Evolutionary conservation across 2,888 invertebrate species (phyloP).

Genomic region (Sphecodes monilicornis): DNA sequence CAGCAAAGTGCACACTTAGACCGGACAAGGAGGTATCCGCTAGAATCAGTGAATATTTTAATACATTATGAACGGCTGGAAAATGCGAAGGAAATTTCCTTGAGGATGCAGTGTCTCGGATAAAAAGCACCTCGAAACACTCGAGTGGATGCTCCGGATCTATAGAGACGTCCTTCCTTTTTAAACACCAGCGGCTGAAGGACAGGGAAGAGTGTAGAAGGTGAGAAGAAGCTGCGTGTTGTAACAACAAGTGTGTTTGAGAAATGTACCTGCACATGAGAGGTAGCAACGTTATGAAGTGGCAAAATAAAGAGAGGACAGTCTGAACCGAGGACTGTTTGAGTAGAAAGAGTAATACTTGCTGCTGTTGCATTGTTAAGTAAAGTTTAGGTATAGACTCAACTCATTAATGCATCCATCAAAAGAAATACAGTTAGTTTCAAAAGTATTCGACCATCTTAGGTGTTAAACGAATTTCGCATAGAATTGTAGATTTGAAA

Average conservation of each 20-base stretch:
- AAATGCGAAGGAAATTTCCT: neutral
- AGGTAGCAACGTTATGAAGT: neutral
- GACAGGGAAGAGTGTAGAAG: slow-evolving; percentile 36
- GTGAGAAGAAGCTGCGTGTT: slow-evolving; percentile 48
- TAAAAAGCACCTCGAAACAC: slow-evolving; percentile 28
- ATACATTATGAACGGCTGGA: slow-evolving; percentile 20
- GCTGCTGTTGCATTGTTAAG: neutral
- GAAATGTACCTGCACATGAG: neutral
- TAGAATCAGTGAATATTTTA: slow-evolving; percentile 12
- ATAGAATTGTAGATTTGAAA: too few relatives aligned
- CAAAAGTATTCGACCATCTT: too few relatives aligned
- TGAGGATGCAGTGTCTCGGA: slow-evolving; percentile 18
- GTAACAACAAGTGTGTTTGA: slow-evolving; percentile 17
- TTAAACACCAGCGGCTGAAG: slow-evolving; percentile 23
- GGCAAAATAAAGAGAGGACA: neutral
- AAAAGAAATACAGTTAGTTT: neutral
- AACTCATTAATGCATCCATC: neutral
- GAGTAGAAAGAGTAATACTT: too few relatives aligned
- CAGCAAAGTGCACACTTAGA: neutral
- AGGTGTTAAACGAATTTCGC: too few relatives aligned
- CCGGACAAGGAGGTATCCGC: neutral
- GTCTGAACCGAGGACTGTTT: neutral
- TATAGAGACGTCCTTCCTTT: slow-evolving; percentile 18
- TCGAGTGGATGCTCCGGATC: slow-evolving; percentile 24
- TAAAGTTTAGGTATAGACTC: neutral